phyloP scores from a whole-genome alignment of 2,113 vertebrate genomes.

The Ariopsis seemanni region DNA sequence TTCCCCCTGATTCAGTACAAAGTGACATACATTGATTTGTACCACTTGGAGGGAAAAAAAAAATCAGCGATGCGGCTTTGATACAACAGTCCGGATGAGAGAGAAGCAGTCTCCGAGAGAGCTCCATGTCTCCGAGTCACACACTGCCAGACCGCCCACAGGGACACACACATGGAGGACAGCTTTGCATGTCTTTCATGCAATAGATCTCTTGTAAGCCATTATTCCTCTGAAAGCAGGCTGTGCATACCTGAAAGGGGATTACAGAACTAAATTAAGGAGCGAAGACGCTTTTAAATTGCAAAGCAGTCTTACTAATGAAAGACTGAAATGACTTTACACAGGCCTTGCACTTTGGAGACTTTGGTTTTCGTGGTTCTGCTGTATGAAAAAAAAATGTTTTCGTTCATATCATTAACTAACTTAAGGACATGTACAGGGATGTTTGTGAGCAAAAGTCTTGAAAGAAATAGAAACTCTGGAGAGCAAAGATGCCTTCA shows the following conservation, averaged over 20 bases:
- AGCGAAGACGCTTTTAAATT: slow-evolving; percentile 19
- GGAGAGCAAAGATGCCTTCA: too few relatives aligned
- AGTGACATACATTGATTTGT: slow-evolving; percentile 56
- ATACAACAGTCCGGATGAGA: slow-evolving; percentile 46
- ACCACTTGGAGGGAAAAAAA: background rate
- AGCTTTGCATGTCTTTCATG: slow-evolving; percentile 66
- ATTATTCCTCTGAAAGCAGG: slow-evolving; percentile 45
- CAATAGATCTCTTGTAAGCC: slow-evolving; percentile 51
- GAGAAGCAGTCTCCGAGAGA: slow-evolving; percentile 38
- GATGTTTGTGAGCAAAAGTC: background rate
- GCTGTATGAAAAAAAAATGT: background rate
- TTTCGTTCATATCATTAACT: background rate
- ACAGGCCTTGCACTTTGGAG: slow-evolving; percentile 1
- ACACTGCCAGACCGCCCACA: slow-evolving; percentile 55
- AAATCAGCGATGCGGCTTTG: background rate
- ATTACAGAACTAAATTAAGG: slow-evolving; percentile 35
- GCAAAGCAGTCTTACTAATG: slow-evolving; percentile 37
- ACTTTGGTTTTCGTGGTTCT: background rate
- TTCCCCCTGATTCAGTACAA: slow-evolving; percentile 51
- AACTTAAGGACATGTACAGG: background rate
- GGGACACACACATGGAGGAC: slow-evolving; percentile 67
- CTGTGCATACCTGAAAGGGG: slow-evolving; percentile 56
- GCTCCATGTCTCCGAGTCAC: slow-evolving; percentile 42
- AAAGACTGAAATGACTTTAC: slow-evolving; percentile 35
- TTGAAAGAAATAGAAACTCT: too few relatives aligned